Percentiles rank a stretch among this genome's conserved stretches.
phyloP scores from a whole-genome alignment of 2,888 invertebrate genomes.

The Phragmatobia fuliginosa region DNA sequence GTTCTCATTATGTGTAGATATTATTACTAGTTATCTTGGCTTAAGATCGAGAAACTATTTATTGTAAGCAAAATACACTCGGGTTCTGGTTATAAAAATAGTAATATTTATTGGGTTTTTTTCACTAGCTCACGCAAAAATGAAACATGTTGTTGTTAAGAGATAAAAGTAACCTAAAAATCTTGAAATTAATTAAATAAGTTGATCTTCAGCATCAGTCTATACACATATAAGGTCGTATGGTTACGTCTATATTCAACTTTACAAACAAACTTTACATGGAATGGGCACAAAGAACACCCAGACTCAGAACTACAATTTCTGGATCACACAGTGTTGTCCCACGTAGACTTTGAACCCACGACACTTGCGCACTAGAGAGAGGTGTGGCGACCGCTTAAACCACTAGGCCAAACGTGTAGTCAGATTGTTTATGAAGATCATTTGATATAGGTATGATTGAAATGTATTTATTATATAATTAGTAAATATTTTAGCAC shows the following conservation, averaged over 20 bases:
- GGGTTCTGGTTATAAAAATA: not conserved
- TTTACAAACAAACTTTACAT: too few species aligned
- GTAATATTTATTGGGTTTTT: not conserved
- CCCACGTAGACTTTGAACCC: too few species aligned
- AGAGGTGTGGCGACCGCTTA: too few species aligned
- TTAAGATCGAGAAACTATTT: not conserved
- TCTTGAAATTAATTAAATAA: not conserved
- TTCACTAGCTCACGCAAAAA: not conserved
- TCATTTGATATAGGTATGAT: too few species aligned
- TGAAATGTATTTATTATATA: not conserved
- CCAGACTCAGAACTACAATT: too few species aligned
- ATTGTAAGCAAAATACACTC: not conserved
- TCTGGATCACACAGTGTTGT: too few species aligned
- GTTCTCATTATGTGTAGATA: constrained; percentile 6
- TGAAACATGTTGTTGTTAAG: not conserved
- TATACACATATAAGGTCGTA: too few species aligned
- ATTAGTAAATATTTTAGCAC: not conserved
- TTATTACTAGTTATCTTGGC: not conserved
- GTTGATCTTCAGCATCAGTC: too few species aligned
- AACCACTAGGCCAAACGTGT: too few species aligned
- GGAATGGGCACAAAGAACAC: too few species aligned
- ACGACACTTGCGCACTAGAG: too few species aligned
- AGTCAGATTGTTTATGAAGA: not conserved
- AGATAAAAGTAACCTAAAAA: not conserved
- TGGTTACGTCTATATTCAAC: too few species aligned